These are phyloP conservation scores for Xiphias gladius DNA, from an alignment of 2,113 vertebrate genomes.

Conservation along the genomic window DNA sequence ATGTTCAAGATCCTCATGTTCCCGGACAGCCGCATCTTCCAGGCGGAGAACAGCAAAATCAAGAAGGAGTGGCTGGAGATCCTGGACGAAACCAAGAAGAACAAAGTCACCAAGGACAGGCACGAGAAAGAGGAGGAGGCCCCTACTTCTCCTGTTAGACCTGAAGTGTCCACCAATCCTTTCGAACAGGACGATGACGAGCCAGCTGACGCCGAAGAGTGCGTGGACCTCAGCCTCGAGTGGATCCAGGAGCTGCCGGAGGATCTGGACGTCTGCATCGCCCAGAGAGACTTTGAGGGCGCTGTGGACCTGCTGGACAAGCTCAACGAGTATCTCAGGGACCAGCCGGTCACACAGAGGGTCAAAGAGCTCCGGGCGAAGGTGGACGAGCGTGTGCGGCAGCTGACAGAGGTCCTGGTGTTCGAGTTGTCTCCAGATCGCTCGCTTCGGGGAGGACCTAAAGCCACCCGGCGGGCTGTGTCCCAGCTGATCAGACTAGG, in stretches of 20 bases:
- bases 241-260: conserved; percentile 98
- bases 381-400: conserved; percentile 92
- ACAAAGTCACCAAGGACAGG: conserved; percentile 88
- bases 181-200: conserved; percentile 87
- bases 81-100: conserved; percentile 96
- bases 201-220: conserved; percentile 78
- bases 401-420: conserved; percentile 95
- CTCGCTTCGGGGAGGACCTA: conserved; percentile 92
- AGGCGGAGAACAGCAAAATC: conserved; percentile 98
- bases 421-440: conserved; percentile 96
- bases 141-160: conserved; percentile 72
- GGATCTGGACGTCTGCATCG: conserved; percentile 97
- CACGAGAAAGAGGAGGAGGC: conserved; percentile 90
- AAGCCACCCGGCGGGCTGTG: conserved; percentile 94
- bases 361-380: conserved; percentile 91
- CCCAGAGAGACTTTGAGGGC: conserved; percentile 97
- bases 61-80: conserved; percentile 99
- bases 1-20: conserved; percentile 99
- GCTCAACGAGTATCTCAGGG: conserved; percentile 90
- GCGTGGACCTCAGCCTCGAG: conserved; percentile 90
- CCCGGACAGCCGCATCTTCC: conserved; percentile 96
- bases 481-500: conserved; percentile 96
- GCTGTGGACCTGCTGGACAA: conserved; percentile 97
- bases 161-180: conserved; percentile 87
- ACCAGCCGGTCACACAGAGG: conserved; percentile 86